These are phyloP conservation scores for Girardia tigrina DNA, from an alignment of 2,888 invertebrate genomes.

Conservation along the genomic window DNA sequence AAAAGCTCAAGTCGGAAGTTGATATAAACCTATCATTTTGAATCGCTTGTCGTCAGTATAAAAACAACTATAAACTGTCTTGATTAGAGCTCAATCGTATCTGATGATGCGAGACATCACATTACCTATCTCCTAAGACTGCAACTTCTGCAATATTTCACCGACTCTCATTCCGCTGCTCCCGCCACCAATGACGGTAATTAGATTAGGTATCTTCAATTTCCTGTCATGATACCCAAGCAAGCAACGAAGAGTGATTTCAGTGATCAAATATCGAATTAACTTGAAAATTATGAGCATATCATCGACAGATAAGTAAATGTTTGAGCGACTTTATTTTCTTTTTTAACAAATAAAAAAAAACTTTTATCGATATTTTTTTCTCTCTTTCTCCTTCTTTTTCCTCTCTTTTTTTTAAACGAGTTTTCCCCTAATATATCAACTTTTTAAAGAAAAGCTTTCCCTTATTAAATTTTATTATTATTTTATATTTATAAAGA, in stretches of 20 bases:
- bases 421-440: no score
- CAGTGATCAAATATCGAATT: conserved; percentile 18
- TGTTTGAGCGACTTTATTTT: no score
- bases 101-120: conserved; percentile 6
- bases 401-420: no score
- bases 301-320: neutral
- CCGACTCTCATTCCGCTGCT: neutral
- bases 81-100: conserved; percentile 23
- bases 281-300: conserved; percentile 11
- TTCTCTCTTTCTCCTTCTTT: no score
- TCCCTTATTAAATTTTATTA: no score
- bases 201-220: conserved; percentile 23
- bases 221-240: conserved; percentile 23
- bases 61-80: neutral
- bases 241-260: neutral
- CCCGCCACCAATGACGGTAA: conserved; percentile 17
- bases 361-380: no score
- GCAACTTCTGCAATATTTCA: conserved; percentile 23
- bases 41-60: conserved; percentile 4
- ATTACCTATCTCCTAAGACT: conserved; percentile 8
- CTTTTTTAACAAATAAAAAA: no score
- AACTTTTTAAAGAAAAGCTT: no score
- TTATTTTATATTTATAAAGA: no score
- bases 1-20: conserved; percentile 23
- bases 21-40: conserved; percentile 23